Evolutionary conservation across 2,888 invertebrate genomes (phyloP).

Genomic region (Scaptomyza reducta): DNA sequence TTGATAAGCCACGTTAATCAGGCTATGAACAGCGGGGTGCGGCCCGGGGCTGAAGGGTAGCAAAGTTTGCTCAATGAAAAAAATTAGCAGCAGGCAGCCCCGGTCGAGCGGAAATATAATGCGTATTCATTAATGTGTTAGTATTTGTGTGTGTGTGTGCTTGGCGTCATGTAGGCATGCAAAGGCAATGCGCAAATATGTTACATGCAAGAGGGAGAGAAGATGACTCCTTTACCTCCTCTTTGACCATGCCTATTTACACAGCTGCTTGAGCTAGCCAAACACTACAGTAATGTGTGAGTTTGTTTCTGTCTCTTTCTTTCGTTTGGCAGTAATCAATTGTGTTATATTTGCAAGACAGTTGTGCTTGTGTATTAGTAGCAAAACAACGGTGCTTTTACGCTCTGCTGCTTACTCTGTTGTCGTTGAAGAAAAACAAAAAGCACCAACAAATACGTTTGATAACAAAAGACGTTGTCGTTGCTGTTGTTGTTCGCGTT

Average conservation of each 20-base stretch:
- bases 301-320: constrained; percentile 14
- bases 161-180: constrained; percentile 48
- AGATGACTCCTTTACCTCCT: constrained; percentile 5
- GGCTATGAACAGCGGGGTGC: constrained; percentile 46
- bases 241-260: constrained; percentile 49
- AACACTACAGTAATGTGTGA: constrained; percentile 20
- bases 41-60: not conserved
- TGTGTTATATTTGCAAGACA: constrained; percentile 49
- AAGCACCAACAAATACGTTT: constrained; percentile 38
- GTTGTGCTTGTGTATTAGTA: constrained; percentile 36
- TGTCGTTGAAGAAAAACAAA: constrained; percentile 30
- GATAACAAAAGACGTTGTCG: constrained; percentile 62
- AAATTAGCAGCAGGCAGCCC: constrained; percentile 59
- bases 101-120: constrained; percentile 77
- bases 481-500: constrained; percentile 40
- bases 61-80: constrained; percentile 60
- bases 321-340: constrained; percentile 50
- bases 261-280: constrained; percentile 62
- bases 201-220: constrained; percentile 28
- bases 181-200: constrained; percentile 60
- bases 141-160: constrained; percentile 30
- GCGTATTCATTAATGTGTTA: constrained; percentile 46
- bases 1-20: constrained; percentile 61
- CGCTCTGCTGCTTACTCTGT: constrained; percentile 36
- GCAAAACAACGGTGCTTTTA: constrained; percentile 63